phyloP scores from a whole-genome alignment of 2,797 vertebrate genomes.

The Bryconaethiops microstoma region DNA sequence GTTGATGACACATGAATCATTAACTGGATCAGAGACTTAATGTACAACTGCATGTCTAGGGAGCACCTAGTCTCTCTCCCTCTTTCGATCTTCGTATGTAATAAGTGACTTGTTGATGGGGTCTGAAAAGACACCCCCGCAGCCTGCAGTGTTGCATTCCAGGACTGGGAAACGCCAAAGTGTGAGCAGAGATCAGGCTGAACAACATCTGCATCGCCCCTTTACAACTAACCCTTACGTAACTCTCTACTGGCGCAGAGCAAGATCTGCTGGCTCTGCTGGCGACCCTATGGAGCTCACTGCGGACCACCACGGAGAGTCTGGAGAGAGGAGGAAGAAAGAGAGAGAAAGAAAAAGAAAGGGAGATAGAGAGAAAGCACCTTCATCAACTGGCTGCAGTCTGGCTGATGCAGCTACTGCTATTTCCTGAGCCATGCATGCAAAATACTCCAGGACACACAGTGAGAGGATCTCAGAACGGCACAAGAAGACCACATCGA shows the following conservation, averaged over 20 bases:
- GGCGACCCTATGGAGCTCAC: not conserved
- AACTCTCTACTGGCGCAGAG: constrained; percentile 4
- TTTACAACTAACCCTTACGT: not conserved
- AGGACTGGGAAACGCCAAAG: constrained; percentile 38
- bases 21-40: not conserved
- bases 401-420: not conserved
- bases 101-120: constrained; percentile 33
- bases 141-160: constrained; percentile 53
- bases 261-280: not conserved
- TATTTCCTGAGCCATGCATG: constrained; percentile 10
- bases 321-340: not conserved
- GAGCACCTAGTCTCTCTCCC: not conserved
- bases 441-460: not conserved
- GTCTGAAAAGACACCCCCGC: constrained; percentile 48
- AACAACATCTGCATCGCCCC: not conserved
- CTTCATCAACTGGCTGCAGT: constrained; percentile 16
- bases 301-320: constrained; percentile 36
- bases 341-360: not conserved
- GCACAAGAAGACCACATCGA: not conserved
- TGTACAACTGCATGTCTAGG: not conserved
- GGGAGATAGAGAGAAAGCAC: constrained; percentile 1
- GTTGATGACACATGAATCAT: constrained; percentile 41
- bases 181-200: constrained; percentile 14
- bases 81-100: constrained; percentile 1
- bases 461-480: not conserved